These are phyloP conservation scores for Istiophorus platypterus DNA, from an alignment of 2,113 vertebrate species.

Conservation along the genomic window DNA sequence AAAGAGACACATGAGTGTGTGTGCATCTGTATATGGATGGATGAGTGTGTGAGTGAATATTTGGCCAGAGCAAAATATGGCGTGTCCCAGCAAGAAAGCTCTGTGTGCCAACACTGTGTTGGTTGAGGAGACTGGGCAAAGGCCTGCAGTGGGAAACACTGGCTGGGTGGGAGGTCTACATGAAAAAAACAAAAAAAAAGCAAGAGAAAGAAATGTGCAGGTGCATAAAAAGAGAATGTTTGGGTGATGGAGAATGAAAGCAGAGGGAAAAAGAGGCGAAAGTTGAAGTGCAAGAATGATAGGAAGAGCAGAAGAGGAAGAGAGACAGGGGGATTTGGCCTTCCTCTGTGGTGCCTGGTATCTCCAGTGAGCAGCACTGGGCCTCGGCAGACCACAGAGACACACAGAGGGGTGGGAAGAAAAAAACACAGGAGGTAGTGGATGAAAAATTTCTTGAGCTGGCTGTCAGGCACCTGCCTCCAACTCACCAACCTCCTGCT, in stretches of 20 bases:
- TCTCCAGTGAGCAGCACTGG: slow-evolving; percentile 68
- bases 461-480: slow-evolving; percentile 60
- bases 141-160: slow-evolving; percentile 28
- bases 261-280: neutral
- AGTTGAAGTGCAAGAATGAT: slow-evolving; percentile 2
- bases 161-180: slow-evolving; percentile 12
- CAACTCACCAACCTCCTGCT: slow-evolving; percentile 60
- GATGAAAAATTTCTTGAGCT: slow-evolving; percentile 53
- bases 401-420: slow-evolving; percentile 41
- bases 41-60: slow-evolving; percentile 24
- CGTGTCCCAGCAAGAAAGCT: slow-evolving; percentile 22
- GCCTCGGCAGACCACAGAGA: slow-evolving; percentile 51
- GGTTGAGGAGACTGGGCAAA: slow-evolving; percentile 41
- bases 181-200: slow-evolving; percentile 16
- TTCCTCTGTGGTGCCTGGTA: slow-evolving; percentile 46
- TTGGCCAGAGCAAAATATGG: slow-evolving; percentile 24
- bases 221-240: slow-evolving; percentile 9
- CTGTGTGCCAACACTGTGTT: slow-evolving; percentile 26
- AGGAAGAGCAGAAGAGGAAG: neutral
- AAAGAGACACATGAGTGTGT: slow-evolving; percentile 23
- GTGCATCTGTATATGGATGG: slow-evolving; percentile 1
- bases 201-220: neutral
- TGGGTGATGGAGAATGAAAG: slow-evolving; percentile 21
- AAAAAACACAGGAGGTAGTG: slow-evolving; percentile 47
- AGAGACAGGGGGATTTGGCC: slow-evolving; percentile 49